phyloP scores from a whole-genome alignment of 2,888 invertebrate genomes.

The Gonocerus acuteangulatus region DNA sequence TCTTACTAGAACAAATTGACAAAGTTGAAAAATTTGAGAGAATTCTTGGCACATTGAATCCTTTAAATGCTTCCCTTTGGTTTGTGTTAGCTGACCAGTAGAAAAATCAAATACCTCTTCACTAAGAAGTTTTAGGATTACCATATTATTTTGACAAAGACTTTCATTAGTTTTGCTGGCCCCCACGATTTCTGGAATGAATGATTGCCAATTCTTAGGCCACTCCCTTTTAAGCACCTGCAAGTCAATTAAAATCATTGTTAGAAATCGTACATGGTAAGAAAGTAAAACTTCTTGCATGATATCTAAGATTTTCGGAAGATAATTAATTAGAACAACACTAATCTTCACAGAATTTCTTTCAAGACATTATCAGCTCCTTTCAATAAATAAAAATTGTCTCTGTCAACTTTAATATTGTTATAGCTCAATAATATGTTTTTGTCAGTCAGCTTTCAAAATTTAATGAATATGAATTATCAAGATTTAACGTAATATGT shows the following conservation, averaged over 20 bases:
- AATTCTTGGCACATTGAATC: slow-evolving; percentile 99
- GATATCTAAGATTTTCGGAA: too few species aligned
- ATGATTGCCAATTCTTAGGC: slow-evolving; percentile 99
- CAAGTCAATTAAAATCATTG: slow-evolving; percentile 36
- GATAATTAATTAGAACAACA: too few species aligned
- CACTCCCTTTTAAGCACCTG: slow-evolving; percentile 96
- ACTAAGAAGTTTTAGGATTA: slow-evolving; percentile 90
- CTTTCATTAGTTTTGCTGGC: slow-evolving; percentile 98
- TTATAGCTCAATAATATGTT: too few species aligned
- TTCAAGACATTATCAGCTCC: too few species aligned
- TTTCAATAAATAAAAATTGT: too few species aligned
- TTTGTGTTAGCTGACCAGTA: slow-evolving; percentile 94
- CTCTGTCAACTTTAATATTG: too few species aligned
- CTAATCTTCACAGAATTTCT: too few species aligned
- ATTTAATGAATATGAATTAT: too few species aligned
- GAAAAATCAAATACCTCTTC: slow-evolving; percentile 99
- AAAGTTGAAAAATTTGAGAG: slow-evolving; percentile 94
- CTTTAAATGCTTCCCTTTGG: slow-evolving; percentile 97
- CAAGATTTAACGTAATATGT: slow-evolving; percentile 32
- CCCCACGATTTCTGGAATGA: slow-evolving; percentile 97
- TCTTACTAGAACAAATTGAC: slow-evolving; percentile 83
- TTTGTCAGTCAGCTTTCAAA: too few species aligned
- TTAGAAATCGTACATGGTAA: too few species aligned
- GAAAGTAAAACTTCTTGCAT: too few species aligned
- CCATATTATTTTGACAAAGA: slow-evolving; percentile 99